Percentiles rank a stretch among this genome's conserved stretches.
Conservation (phyloP, 2,888 invertebrate species). For the Lutraria lutraria region DNA sequence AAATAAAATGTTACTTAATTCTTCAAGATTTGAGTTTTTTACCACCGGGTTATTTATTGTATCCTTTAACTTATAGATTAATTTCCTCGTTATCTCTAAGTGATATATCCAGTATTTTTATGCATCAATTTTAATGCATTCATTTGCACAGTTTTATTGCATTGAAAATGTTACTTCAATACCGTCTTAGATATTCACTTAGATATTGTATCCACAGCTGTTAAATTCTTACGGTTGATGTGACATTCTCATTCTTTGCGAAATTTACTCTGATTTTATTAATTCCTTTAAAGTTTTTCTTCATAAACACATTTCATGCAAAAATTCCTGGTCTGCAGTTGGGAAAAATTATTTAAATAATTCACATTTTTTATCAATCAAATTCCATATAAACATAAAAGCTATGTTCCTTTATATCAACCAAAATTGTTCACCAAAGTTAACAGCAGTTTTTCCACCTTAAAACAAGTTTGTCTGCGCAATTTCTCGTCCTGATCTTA, state of each 20-base stretch:
- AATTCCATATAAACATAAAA: no score
- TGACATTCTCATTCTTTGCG: background rate
- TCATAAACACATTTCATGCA: background rate
- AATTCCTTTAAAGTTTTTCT: background rate
- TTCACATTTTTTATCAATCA: no score
- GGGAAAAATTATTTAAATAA: no score
- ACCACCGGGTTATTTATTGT: background rate
- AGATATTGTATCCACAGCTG: background rate
- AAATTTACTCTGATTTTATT: background rate
- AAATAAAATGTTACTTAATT: background rate
- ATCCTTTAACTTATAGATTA: background rate
- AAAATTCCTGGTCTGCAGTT: background rate
- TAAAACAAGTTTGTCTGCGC: no score
- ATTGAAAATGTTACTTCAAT: background rate
- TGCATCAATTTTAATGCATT: background rate
- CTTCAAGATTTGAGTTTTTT: background rate
- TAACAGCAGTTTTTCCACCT: no score
- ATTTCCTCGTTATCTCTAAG: background rate
- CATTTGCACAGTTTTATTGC: background rate
- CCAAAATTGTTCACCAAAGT: no score
- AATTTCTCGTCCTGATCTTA: background rate
- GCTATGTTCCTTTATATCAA: no score
- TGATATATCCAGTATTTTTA: background rate
- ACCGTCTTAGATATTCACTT: background rate
- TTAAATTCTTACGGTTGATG: background rate